Evolutionary conservation across 2,113 vertebrate genomes (phyloP), one percentile per base, ranked within the genome.

Genomic region (Hemicordylus capensis): DNA sequence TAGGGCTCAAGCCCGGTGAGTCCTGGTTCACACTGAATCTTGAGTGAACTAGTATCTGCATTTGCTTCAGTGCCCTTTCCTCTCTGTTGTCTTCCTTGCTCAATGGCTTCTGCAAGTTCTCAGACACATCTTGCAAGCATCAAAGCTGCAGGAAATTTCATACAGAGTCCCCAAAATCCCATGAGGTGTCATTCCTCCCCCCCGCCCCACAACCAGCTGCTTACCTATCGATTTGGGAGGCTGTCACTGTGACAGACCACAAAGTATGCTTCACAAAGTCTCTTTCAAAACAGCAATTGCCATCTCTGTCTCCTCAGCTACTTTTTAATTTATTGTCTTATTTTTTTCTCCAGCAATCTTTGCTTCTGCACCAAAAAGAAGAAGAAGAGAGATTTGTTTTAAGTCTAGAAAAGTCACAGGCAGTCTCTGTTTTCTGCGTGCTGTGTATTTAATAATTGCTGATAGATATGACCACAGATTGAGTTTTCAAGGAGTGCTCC

Each of bases 401-500:
- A 46, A 59, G 63, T 39, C 64, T 70, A 19, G 24, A 78, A 74
- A 75, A 70, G 51, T 78, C 54, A 46, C 61, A 46, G 76, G 48
- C 31, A 11, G 39, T 78, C 66, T 78, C 75, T 2, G 15, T 78
- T 85, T 70, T 20, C 54, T 24, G 28, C 56, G 63, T 63, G 56
- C 56, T 73, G 66, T 28, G n/a, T 63, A 79, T 85, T 85, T 80
- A 85, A 79, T 85, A 85, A 85, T 85, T 73, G 76, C 66, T 51
- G 66, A 80, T 61, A 61, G 67, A 73, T 85, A 51, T 34, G 76
- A 63, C 76, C 67, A 61, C 4, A 67, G 56, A 51, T 63, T 66
- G 77, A 51, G 58, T 51, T 80, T 85, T 73, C 77, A 85, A 85
- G 61, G 67, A 85, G 54, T 44, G 42, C 20, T 85, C 67, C 58